Evolutionary conservation across 2,888 invertebrate genomes (phyloP).

Genomic region (Scaeva pyrastri): DNA sequence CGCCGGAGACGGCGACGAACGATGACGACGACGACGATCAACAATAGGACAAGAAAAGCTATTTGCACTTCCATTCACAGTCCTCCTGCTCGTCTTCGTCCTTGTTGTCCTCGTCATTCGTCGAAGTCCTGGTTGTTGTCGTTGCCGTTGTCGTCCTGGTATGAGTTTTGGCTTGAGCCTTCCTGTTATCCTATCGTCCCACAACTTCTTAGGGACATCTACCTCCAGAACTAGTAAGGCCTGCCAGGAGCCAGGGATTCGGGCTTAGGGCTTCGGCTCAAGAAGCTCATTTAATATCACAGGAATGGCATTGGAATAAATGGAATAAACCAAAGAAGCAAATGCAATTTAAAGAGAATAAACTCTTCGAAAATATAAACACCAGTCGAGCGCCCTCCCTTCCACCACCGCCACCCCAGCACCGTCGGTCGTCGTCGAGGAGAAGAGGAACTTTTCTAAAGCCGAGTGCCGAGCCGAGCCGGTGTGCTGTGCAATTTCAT

Average conservation of each 20-base stretch:
- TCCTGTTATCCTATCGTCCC: background rate
- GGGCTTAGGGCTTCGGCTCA: conserved; percentile 28
- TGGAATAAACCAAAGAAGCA: conserved; percentile 54
- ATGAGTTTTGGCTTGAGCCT: background rate
- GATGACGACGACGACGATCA: conserved; percentile 34
- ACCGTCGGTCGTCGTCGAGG: conserved; percentile 18
- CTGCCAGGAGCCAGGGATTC: too few species aligned
- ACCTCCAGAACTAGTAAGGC: background rate
- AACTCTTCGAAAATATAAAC: conserved; percentile 60
- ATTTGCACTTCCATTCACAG: conserved; percentile 71
- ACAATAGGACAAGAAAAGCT: conserved; percentile 74
- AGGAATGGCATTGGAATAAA: conserved; percentile 36
- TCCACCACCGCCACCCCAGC: too few species aligned
- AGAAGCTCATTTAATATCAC: conserved; percentile 60
- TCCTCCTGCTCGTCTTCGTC: conserved; percentile 6
- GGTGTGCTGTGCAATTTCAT: conserved; percentile 53
- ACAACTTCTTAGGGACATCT: background rate
- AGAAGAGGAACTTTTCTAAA: conserved; percentile 49
- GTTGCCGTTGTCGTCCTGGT: background rate
- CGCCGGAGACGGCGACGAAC: background rate
- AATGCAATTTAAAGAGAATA: conserved; percentile 73
- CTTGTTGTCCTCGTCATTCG: background rate
- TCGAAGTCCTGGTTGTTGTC: background rate
- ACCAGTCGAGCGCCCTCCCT: conserved; percentile 36
- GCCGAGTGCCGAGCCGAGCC: background rate